Evolutionary conservation across 2,113 vertebrate species (phyloP).

Genomic region (Megaceryle maxima): DNA sequence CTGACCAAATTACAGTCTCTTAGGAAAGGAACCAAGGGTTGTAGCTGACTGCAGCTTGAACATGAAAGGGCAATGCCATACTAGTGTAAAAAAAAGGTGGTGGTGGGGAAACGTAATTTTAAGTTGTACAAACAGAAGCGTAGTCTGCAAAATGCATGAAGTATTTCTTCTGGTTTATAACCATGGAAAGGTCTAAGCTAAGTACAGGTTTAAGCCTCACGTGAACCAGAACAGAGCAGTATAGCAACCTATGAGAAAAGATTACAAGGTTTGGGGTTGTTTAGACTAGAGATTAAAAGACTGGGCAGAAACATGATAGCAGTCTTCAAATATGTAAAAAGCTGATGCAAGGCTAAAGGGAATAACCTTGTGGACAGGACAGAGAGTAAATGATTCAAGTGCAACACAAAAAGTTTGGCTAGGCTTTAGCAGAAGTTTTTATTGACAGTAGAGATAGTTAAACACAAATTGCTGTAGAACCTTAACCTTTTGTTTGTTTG

Average conservation of each 20-base stretch:
- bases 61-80: neutral
- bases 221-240: neutral
- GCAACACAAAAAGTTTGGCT: neutral
- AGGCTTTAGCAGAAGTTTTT: neutral
- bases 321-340: neutral
- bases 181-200: neutral
- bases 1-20: neutral
- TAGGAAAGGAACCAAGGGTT: neutral
- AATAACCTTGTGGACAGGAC: neutral
- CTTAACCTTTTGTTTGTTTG: too few relatives aligned
- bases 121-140: neutral
- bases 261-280: neutral
- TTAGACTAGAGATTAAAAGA: neutral
- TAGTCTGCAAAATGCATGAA: neutral
- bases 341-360: neutral
- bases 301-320: neutral
- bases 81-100: neutral
- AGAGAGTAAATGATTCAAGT: neutral
- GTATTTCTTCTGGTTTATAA: neutral
- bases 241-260: neutral
- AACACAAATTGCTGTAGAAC: neutral
- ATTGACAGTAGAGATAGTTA: neutral
- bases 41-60: neutral
- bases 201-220: neutral
- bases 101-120: neutral